These are phyloP conservation scores for Darevskia mixta DNA, from an alignment of 2,797 vertebrate genomes.

Conservation along the genomic window DNA sequence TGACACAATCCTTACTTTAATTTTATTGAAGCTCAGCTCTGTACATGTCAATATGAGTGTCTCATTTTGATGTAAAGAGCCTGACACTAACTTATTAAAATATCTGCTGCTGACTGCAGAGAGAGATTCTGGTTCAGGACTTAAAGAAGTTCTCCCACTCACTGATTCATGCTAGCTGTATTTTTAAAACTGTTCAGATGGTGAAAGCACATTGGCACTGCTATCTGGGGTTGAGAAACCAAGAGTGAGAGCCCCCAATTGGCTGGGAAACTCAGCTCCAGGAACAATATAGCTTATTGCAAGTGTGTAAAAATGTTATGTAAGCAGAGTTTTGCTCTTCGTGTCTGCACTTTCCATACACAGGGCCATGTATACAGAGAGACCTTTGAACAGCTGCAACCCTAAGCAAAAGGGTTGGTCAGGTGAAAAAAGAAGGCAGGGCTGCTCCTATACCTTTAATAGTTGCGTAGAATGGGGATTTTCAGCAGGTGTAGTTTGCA, in stretches of 20 bases:
- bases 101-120: neutral
- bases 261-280: fast-evolving
- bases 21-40: neutral
- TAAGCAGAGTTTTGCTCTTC: neutral
- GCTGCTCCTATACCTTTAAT: too few relatives aligned
- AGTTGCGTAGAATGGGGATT: too few relatives aligned
- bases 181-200: neutral
- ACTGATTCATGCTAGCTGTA: neutral
- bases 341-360: fast-evolving
- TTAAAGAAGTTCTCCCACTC: neutral
- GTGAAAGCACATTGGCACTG: neutral
- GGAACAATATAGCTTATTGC: fast-evolving
- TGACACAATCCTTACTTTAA: fast-evolving
- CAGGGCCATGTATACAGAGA: too few relatives aligned
- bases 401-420: too few relatives aligned
- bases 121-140: neutral
- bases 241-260: neutral
- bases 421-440: too few relatives aligned
- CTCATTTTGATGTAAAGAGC: neutral
- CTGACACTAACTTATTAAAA: neutral
- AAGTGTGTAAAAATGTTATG: fast-evolving
- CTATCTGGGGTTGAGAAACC: neutral
- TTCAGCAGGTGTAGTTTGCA: too few relatives aligned
- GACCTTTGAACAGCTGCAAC: neutral
- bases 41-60: fast-evolving